Base-by-base conservation (phyloP, 2,888 invertebrate genomes). In the Anoncus sp. region DNA sequence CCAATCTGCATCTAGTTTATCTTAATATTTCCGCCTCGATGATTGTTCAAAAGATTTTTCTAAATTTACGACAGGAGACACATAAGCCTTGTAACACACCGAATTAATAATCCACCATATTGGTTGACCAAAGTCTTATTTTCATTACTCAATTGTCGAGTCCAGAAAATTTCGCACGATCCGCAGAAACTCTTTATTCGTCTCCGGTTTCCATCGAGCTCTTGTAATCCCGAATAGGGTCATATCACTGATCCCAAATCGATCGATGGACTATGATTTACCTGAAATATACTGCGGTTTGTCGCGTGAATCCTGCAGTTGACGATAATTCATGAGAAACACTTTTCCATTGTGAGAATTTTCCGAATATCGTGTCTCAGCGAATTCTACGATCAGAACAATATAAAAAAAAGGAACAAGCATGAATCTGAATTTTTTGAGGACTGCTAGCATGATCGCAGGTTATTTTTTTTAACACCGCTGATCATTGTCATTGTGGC, bases 331-430 rank as follows among this genome's bases (percentile, higher is more conserved):
- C 63, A 12, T n/a, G 22, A 16, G 35, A 55, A 35, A 31, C 24
- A 24, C 24, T 51, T 51, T 51, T 71, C 20, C 51, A 22, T 53
- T 53, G 27, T 14, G n/a, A 40, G 51, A 16, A n/a, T 9, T 12
- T 2, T 43, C 22, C 47, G 18, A 12, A 38, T 22, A 20, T 38
- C 18, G 18, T 63, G 35, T 27, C 63, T 27, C 63, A 31, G n/a
- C n/a, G n/a, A 45, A 71, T 71, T 62, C 43, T 62, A 43, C 53
- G 31, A n/a, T 16, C 27, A n/a, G 51, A 53, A 53, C n/a, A 53
- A 45, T n/a, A n/a, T n/a, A 51, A 71, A 53, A 24, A 16, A 45
- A 62, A 45, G 31, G 53, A 38, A 24, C 38, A 35, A 18, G 35
- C n/a, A n/a, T 45, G n/a, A 53, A 71, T 62, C 53, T 27, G 40